These are phyloP conservation scores for Sinodicranocentrus sp. DNA, from an alignment of 2,888 invertebrate species.

Conservation along the genomic window DNA sequence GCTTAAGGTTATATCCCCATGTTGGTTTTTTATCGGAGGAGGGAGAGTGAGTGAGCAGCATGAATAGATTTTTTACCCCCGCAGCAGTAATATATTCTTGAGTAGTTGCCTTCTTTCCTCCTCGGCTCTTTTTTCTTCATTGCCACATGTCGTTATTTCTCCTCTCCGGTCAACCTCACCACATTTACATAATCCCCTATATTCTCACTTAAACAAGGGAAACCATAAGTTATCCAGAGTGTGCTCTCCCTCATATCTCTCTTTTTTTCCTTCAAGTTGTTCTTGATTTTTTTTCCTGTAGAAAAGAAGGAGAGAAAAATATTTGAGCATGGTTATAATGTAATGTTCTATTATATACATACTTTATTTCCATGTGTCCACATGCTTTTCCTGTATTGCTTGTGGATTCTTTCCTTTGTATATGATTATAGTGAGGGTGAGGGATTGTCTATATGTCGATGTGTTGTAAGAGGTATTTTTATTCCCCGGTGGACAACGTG, in stretches of 20 bases:
- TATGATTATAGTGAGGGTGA: not conserved
- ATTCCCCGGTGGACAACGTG: slow-evolving; percentile 52
- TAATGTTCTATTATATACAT: not conserved
- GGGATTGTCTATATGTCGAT: not conserved
- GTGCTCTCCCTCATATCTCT: not conserved
- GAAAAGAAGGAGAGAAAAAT: not conserved
- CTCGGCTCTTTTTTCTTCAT: slow-evolving; percentile 14
- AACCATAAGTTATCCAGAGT: slow-evolving; percentile 37
- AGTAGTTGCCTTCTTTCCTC: slow-evolving; percentile 14
- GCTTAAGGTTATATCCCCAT: no score
- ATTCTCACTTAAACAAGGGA: slow-evolving; percentile 42
- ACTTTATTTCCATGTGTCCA: slow-evolving; percentile 17
- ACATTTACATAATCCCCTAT: slow-evolving; percentile 43
- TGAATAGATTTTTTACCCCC: slow-evolving; percentile 16
- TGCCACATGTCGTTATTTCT: not conserved
- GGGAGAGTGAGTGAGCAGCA: no score
- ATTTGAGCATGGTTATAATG: not conserved
- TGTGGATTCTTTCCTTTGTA: not conserved
- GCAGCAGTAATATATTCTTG: slow-evolving; percentile 28
- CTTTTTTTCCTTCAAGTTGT: slow-evolving; percentile 10
- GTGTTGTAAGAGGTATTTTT: not conserved
- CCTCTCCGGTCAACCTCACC: slow-evolving; percentile 41
- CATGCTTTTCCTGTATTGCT: not conserved
- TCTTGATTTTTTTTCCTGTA: slow-evolving; percentile 2
- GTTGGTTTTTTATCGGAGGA: no score